Base-by-base conservation (phyloP, 2,113 vertebrate genomes). In the Notarius lentiginosus region DNA sequence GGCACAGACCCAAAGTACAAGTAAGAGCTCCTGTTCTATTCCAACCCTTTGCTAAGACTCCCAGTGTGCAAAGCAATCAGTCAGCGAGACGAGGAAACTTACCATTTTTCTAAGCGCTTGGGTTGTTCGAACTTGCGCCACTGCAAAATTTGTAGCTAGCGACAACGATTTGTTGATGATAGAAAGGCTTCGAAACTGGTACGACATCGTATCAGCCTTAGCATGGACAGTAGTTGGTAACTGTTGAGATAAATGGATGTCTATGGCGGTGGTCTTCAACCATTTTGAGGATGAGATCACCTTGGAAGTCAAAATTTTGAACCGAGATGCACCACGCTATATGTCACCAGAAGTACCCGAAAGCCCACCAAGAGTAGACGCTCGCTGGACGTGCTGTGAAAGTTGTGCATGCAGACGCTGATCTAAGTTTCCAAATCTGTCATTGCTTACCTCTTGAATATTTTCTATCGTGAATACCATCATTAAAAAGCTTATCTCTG, bases 21-120 rank as follows among this genome's bases (percentile, higher is more conserved):
- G 61, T 70, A n/a, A 58, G 61, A 58, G 66, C 85, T 82, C 79
- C 63, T 53, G 27, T 72, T 70, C 63, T 79, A 14, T 56, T 75
- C 58, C 58, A 82, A 68, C 27, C 20, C 41, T 53, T 70, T 17
- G 8, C 73, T 66, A 41, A 56, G 41, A 20, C 49, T n/a, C 85
- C 53, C 79, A 61, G 56, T 81, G 79, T 15, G 79, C 34, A 41
- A 41, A 61, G 56, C 61, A 61, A 81, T 81, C 79, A 81, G 56
- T 61, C 79, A 61, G 30, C 17, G 56, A 80, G 27, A 61, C 47
- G 79, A 17, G 2, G 53, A 55, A 53, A 77, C 15, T 2, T 41
- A 41, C 41, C 41, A 41, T 79, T 79, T 79, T 10, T 1, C 15
- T 30, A 60, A 18, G 56, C 11, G 1, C 55, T 22, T 2, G 30